These are phyloP conservation scores for Sebastiscus albofasciatus DNA, from an alignment of 2,797 vertebrate genomes.

Conservation along the genomic window DNA sequence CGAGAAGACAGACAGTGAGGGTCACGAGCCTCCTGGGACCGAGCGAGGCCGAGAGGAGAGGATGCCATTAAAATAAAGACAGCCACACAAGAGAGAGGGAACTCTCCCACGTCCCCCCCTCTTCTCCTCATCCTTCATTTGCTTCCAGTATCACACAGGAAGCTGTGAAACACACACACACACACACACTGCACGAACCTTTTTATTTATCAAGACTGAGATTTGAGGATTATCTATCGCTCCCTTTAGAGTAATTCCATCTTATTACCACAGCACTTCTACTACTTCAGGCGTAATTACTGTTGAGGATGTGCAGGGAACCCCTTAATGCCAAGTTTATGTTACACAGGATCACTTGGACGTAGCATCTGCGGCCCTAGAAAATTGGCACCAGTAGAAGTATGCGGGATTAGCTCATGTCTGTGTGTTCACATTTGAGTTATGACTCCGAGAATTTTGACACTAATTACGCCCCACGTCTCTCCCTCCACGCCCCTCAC, in stretches of 20 bases:
- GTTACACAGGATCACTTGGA: neutral
- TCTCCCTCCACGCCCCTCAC: neutral
- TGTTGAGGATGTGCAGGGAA: neutral
- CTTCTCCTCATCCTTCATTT: slow-evolving; percentile 17
- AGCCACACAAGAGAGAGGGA: slow-evolving; percentile 34
- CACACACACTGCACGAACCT: neutral
- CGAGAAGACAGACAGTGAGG: slow-evolving; percentile 31
- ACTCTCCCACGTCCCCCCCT: slow-evolving; percentile 56
- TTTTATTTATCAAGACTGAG: slow-evolving; percentile 7
- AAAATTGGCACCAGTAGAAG: neutral
- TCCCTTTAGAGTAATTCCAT: slow-evolving; percentile 18
- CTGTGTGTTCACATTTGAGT: neutral
- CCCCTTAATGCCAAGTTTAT: neutral
- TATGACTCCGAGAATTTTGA: neutral
- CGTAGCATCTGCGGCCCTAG: neutral
- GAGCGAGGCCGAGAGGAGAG: slow-evolving; percentile 33
- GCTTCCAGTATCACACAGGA: neutral
- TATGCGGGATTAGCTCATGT: neutral
- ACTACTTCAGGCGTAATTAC: neutral
- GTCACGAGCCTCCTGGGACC: slow-evolving; percentile 51
- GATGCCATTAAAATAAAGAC: slow-evolving; percentile 38
- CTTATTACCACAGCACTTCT: neutral
- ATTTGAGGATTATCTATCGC: slow-evolving; percentile 2
- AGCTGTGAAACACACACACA: neutral
- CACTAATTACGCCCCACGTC: neutral